phyloP scores from a whole-genome alignment of 2,888 invertebrate species.

The Drosophila birchii region DNA sequence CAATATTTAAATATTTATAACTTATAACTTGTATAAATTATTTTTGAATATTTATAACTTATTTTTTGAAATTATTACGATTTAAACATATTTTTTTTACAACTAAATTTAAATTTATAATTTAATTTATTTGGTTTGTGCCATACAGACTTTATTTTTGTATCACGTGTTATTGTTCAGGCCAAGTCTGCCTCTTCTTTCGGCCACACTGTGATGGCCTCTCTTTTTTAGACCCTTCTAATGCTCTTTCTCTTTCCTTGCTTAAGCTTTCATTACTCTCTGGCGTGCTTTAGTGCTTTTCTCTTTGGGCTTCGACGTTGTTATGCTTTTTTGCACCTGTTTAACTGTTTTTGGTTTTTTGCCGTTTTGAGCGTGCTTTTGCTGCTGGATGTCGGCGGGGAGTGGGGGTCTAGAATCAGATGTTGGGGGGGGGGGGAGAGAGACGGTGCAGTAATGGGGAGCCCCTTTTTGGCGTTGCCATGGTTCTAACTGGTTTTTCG shows the following conservation, averaged over 20 bases:
- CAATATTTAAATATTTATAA: not conserved
- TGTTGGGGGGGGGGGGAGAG: not conserved
- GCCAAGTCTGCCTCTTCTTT: not conserved
- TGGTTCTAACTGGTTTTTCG: constrained; percentile 68
- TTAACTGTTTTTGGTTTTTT: constrained; percentile 70
- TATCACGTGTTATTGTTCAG: constrained; percentile 60
- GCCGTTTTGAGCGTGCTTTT: constrained; percentile 24
- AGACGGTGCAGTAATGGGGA: not conserved
- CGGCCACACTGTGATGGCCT: constrained; percentile 57
- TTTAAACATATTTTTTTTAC: not conserved
- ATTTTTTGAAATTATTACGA: not conserved
- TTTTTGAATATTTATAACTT: not conserved
- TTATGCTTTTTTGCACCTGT: constrained; percentile 74
- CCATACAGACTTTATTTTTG: constrained; percentile 5
- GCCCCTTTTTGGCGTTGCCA: constrained; percentile 27
- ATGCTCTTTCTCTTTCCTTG: not conserved
- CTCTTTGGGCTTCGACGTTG: constrained; percentile 37
- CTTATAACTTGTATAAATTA: not conserved
- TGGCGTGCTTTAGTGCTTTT: too few relatives aligned
- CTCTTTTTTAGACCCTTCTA: not conserved
- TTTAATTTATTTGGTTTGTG: not conserved
- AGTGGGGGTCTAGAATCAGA: constrained; percentile 1
- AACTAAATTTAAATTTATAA: not conserved
- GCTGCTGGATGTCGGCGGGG: not conserved
- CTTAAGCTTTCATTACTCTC: constrained; percentile 13